Percentiles rank a stretch among this genome's conserved stretches.
phyloP scores from a whole-genome alignment of 2,113 vertebrate genomes.

The Passer montanus region DNA sequence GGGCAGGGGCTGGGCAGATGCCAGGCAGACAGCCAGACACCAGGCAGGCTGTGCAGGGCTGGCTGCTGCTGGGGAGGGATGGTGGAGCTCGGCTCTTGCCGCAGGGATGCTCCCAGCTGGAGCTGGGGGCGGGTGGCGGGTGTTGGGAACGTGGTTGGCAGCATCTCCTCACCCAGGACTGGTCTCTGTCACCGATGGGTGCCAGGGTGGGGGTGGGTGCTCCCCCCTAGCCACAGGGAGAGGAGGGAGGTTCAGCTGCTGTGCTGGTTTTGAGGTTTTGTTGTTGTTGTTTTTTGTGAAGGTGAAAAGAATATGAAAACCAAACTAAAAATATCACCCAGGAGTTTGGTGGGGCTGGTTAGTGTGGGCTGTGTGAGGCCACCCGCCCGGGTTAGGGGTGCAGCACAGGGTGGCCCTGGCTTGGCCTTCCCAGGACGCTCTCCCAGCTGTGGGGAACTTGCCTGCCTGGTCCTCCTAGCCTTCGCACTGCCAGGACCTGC shows the following conservation, averaged over 20 bases:
- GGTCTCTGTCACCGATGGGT: neutral
- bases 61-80: neutral
- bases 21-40: slow-evolving; percentile 49
- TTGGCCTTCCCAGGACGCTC: neutral
- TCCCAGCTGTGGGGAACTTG: rapidly evolving
- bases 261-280: neutral
- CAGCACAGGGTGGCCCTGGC: rapidly evolving
- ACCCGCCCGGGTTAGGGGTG: neutral
- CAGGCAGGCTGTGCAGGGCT: slow-evolving; percentile 14
- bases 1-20: slow-evolving; percentile 47
- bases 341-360: neutral
- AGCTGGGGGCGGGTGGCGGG: neutral
- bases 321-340: neutral
- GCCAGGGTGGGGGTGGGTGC: neutral
- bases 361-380: neutral
- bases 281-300: neutral
- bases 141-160: neutral
- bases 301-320: neutral
- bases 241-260: neutral
- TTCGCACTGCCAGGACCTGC: neutral
- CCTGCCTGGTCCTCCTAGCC: neutral
- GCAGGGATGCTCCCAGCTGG: neutral
- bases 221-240: neutral
- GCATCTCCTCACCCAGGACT: neutral
- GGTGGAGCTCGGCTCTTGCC: neutral